phyloP scores from a whole-genome alignment of 2,888 invertebrate species.

The Leptopilina drosophilae region DNA sequence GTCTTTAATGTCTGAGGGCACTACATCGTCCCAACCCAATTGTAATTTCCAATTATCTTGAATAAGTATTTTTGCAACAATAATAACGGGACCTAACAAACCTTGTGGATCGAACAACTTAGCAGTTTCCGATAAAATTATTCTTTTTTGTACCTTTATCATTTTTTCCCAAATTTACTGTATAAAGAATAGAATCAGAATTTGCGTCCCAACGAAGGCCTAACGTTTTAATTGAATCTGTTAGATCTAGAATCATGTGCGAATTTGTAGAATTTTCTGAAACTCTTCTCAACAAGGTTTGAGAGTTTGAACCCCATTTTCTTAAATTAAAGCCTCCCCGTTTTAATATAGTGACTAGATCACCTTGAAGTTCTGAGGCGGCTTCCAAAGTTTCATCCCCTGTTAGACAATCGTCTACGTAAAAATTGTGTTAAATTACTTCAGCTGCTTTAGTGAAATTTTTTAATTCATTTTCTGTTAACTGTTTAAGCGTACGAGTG shows the following conservation, averaged over 20 bases:
- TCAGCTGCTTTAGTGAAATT: no score
- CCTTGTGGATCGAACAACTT: slow-evolving; percentile 46
- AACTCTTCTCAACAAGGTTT: background rate
- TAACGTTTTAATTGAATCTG: background rate
- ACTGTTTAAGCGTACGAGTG: no score
- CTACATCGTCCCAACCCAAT: slow-evolving; percentile 60
- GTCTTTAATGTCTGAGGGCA: slow-evolving; percentile 51
- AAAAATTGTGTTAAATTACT: no score
- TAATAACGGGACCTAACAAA: slow-evolving; percentile 50
- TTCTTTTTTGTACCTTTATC: background rate
- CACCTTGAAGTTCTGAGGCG: slow-evolving; percentile 43
- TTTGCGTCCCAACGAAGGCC: background rate
- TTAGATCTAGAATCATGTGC: background rate
- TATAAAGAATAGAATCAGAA: no score
- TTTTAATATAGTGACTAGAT: slow-evolving; percentile 4
- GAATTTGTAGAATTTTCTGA: background rate
- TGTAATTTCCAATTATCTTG: slow-evolving; percentile 59
- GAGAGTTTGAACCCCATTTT: background rate
- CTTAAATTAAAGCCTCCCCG: background rate
- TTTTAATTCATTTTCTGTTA: no score
- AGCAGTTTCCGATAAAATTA: background rate
- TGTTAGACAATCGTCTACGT: slow-evolving; percentile 55
- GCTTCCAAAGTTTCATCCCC: slow-evolving; percentile 49
- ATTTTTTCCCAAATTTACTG: no score
- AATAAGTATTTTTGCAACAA: slow-evolving; percentile 60